Evolutionary conservation across 2,888 invertebrate species (phyloP).

Genomic region (Trichopoda pennipes): DNA sequence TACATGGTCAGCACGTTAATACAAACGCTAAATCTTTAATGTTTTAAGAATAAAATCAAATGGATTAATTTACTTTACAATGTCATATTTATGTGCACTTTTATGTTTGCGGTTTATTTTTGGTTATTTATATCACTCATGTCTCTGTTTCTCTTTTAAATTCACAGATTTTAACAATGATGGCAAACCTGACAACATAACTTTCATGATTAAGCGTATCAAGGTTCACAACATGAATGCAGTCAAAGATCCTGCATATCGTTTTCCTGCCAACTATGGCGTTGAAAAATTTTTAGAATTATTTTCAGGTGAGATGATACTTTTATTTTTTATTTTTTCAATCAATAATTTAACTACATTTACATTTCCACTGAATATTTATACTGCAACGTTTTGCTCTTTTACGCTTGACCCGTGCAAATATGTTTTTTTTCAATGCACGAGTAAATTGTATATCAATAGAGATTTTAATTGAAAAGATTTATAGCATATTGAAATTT

Average conservation of each 20-base stretch:
- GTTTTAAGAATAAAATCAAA: no score
- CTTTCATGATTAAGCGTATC: constrained; percentile 97
- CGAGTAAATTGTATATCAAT: not conserved
- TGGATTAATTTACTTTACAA: no score
- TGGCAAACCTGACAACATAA: constrained; percentile 94
- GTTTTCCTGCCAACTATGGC: constrained; percentile 97
- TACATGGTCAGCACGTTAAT: no score
- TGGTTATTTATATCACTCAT: not conserved
- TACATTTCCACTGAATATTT: constrained; percentile 1
- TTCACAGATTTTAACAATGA: constrained; percentile 94
- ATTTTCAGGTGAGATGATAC: constrained; percentile 89
- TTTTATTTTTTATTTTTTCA: not conserved
- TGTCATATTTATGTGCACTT: not conserved
- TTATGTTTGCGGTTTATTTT: not conserved
- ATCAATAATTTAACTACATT: constrained; percentile 18
- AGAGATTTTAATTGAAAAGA: not conserved
- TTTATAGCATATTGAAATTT: not conserved
- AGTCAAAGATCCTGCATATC: constrained; percentile 91
- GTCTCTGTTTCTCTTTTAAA: constrained; percentile 23
- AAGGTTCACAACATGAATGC: constrained; percentile 95
- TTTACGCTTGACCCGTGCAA: not conserved
- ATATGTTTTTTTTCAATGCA: not conserved
- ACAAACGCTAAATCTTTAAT: no score
- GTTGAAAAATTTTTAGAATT: constrained; percentile 99
- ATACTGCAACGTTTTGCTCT: not conserved